phyloP scores from a whole-genome alignment of 2,797 vertebrate genomes.

The Agapornis canus region DNA sequence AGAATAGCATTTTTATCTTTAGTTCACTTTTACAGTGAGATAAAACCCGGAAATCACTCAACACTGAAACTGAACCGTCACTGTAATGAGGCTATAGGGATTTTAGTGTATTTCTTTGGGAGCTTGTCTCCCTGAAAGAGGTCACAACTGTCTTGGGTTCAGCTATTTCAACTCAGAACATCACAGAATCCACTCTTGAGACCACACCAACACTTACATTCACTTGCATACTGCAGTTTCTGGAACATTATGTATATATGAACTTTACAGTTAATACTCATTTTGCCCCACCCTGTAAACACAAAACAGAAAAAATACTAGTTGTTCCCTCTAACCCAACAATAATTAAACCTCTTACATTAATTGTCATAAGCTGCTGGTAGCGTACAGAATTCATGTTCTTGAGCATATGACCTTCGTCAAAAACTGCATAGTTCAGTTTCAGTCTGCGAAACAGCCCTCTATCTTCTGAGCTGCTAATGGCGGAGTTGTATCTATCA shows the following conservation, averaged over 20 bases:
- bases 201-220: not conserved
- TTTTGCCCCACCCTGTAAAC: not conserved
- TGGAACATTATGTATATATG: rapidly evolving
- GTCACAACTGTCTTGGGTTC: not conserved
- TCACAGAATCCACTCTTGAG: not conserved
- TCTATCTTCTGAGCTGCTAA: constrained; percentile 89
- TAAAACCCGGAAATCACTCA: not conserved
- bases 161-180: not conserved
- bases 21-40: not conserved
- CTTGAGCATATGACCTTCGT: constrained; percentile 98
- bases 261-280: not conserved
- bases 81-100: not conserved
- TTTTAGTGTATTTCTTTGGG: not conserved
- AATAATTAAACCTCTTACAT: constrained; percentile 80
- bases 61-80: not conserved
- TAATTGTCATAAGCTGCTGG: constrained; percentile 94
- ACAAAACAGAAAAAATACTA: not conserved
- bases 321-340: not conserved
- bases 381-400: constrained; percentile 96
- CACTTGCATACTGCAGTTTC: not conserved
- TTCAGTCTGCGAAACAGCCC: constrained; percentile 89
- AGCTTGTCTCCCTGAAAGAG: not conserved
- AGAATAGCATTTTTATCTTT: not conserved
- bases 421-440: constrained; percentile 91
- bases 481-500: constrained; percentile 89